Evolutionary conservation across 2,113 vertebrate genomes (phyloP).

Genomic region (Eurystomus gularis): DNA sequence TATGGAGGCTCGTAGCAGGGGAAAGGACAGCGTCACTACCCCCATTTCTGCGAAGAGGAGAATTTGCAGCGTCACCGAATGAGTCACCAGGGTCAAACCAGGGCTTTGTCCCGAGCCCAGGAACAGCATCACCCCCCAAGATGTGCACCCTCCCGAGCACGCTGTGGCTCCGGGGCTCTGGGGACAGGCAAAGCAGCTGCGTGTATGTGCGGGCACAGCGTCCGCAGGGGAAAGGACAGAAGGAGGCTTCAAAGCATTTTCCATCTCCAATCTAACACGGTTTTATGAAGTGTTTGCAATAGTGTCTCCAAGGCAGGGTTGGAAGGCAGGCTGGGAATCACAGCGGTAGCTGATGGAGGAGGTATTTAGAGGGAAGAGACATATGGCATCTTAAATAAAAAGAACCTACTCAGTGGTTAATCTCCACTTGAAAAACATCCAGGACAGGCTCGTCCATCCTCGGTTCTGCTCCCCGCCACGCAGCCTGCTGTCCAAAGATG

Average conservation of each 20-base stretch:
- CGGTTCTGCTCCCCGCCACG: neutral
- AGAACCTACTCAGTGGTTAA: slow-evolving; percentile 45
- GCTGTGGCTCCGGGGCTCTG: neutral
- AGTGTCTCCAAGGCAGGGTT: slow-evolving; percentile 18
- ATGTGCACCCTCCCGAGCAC: accelerated
- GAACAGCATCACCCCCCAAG: accelerated
- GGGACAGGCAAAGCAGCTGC: neutral
- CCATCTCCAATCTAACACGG: neutral
- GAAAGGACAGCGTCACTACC: neutral
- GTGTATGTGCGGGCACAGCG: accelerated
- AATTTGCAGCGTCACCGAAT: neutral
- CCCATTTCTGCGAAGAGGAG: neutral
- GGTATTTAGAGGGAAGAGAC: slow-evolving; percentile 63
- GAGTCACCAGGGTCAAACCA: neutral
- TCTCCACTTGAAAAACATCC: slow-evolving; percentile 55
- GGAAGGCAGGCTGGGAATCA: slow-evolving; percentile 36
- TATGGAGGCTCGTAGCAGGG: slow-evolving; percentile 37
- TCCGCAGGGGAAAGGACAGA: neutral
- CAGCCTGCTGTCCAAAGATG: neutral
- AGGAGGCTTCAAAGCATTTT: neutral
- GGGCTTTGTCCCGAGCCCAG: accelerated
- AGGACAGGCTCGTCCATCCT: slow-evolving; percentile 8
- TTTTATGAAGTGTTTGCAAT: neutral
- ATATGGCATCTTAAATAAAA: slow-evolving; percentile 64
- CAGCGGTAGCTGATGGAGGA: slow-evolving; percentile 49